These are phyloP conservation scores for Conus canariensis DNA, from an alignment of 2,888 invertebrate genomes.

Conservation along the genomic window DNA sequence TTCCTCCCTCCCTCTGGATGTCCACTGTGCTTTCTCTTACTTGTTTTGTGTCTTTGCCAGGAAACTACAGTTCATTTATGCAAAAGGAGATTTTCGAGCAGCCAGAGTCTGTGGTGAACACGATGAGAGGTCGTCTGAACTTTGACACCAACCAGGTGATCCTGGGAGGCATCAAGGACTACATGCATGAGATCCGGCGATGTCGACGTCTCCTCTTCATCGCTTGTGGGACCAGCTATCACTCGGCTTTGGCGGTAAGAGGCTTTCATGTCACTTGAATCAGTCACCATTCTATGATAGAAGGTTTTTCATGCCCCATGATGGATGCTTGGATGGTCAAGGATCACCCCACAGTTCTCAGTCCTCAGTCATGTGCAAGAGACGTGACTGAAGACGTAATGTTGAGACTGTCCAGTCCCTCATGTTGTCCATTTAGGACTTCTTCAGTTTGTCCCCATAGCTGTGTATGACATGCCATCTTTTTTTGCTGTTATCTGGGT, in stretches of 20 bases:
- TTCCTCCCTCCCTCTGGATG: neutral
- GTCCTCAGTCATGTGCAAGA: no score
- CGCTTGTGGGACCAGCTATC: constrained; percentile 99
- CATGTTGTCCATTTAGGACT: no score
- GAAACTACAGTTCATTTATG: constrained; percentile 99
- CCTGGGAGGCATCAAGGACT: constrained; percentile 98
- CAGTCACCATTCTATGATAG: no score
- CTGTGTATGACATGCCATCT: no score
- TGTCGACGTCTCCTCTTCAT: constrained; percentile 97
- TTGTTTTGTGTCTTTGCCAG: constrained; percentile 67
- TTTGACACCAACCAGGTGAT: constrained; percentile 91
- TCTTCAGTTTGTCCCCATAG: no score
- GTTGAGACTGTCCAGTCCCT: no score
- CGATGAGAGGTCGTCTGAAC: constrained; percentile 98
- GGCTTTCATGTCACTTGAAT: no score
- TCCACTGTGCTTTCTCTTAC: neutral
- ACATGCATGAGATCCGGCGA: constrained; percentile 97
- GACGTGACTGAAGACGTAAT: no score
- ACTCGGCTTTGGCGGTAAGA: constrained; percentile 94
- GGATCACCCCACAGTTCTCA: no score
- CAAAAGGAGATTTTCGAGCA: constrained; percentile 99
- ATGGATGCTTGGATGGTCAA: no score
- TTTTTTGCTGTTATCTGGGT: no score
- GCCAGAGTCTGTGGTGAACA: constrained; percentile 98
- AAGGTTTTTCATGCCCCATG: no score